Conservation (phyloP, 2,113 vertebrate species). For the Erythrocercus mccallii region DNA sequence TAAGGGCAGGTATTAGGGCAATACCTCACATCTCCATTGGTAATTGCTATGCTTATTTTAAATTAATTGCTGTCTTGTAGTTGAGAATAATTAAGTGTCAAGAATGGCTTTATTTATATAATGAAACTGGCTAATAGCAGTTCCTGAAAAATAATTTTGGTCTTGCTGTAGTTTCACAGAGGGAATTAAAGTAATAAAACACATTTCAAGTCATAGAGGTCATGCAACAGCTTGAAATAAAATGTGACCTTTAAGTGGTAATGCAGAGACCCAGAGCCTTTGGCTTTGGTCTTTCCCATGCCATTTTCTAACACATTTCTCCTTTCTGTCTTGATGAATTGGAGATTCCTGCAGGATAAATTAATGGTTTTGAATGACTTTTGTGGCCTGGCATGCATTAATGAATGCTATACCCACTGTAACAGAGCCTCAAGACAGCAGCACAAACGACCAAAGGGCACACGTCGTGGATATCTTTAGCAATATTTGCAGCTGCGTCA, state of each 20-base stretch:
- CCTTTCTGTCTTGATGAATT: background rate
- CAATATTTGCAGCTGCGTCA: background rate
- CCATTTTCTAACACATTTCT: background rate
- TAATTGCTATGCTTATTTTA: background rate
- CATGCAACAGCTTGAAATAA: background rate
- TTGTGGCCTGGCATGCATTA: background rate
- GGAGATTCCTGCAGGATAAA: background rate
- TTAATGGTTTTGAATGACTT: background rate
- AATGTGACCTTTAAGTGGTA: background rate
- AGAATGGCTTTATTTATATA: background rate
- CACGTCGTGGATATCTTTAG: background rate
- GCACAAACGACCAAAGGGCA: background rate
- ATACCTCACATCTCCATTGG: background rate
- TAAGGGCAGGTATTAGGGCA: background rate
- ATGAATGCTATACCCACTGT: background rate
- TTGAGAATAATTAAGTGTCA: background rate
- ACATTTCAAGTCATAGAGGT: background rate
- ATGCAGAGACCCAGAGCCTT: background rate
- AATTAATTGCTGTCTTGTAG: background rate
- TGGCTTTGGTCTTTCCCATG: background rate
- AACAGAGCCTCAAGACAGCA: background rate
- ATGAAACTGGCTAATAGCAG: background rate
- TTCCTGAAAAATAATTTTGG: background rate
- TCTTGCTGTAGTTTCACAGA: background rate
- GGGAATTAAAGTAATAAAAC: background rate